Conservation (phyloP, 2,113 vertebrate species). For the Tautogolabrus adspersus region DNA sequence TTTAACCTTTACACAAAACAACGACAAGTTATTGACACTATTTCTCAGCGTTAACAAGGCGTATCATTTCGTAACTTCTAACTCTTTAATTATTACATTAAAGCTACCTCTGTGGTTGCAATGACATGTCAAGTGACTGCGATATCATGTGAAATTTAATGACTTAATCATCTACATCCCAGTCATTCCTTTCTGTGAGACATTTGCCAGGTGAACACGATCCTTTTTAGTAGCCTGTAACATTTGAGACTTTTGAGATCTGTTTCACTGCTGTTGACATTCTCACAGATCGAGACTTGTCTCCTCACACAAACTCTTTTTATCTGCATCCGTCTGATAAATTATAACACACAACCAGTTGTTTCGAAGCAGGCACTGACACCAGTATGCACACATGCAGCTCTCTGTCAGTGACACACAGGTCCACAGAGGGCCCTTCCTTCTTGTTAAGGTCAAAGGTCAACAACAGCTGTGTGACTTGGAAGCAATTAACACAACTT, state of each 20-base stretch:
- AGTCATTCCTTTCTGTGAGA: slow-evolving; percentile 58
- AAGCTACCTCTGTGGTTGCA: slow-evolving; percentile 46
- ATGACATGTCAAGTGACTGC: slow-evolving; percentile 40
- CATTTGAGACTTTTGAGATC: slow-evolving; percentile 70
- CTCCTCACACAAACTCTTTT: slow-evolving; percentile 56
- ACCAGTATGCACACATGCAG: slow-evolving; percentile 12
- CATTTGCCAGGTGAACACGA: slow-evolving; percentile 67
- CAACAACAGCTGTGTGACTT: slow-evolving; percentile 57
- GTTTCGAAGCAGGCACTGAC: slow-evolving; percentile 8
- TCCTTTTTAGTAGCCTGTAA: slow-evolving; percentile 64
- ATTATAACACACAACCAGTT: slow-evolving; percentile 26
- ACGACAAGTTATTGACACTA: slow-evolving; percentile 60
- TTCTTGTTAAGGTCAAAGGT: slow-evolving; percentile 64
- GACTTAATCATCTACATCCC: slow-evolving; percentile 69
- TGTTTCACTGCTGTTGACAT: slow-evolving; percentile 70
- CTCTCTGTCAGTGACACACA: slow-evolving; percentile 37
- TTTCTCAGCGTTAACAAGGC: slow-evolving; percentile 1
- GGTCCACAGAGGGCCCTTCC: slow-evolving; percentile 54
- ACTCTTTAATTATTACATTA: slow-evolving; percentile 38
- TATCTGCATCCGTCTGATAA: slow-evolving; percentile 29
- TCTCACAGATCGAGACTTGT: slow-evolving; percentile 38
- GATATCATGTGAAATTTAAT: slow-evolving; percentile 64
- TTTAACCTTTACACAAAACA: slow-evolving; percentile 67
- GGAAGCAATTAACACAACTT: slow-evolving; percentile 57
- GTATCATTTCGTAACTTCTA: slow-evolving; percentile 16